phyloP scores from a whole-genome alignment of 2,888 invertebrate species.

The Terebella lapidaria region DNA sequence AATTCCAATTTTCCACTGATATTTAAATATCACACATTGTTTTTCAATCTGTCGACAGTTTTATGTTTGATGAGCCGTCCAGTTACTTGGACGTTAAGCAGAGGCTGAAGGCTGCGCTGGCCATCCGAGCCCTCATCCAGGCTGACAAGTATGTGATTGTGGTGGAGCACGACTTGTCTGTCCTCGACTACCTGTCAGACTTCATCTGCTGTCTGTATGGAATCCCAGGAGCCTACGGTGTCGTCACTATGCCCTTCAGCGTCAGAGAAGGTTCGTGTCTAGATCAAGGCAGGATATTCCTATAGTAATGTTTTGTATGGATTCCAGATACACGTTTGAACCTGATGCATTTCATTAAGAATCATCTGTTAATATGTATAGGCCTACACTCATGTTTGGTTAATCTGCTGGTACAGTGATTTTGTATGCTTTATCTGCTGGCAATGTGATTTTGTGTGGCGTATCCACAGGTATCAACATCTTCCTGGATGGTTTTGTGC shows the following conservation, averaged over 20 bases:
- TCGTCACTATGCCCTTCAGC: constrained; percentile 99
- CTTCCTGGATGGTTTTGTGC: constrained; percentile 98
- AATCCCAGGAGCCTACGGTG: constrained; percentile 97
- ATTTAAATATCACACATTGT: no score
- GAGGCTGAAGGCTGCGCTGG: constrained; percentile 90
- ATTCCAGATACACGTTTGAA: no score
- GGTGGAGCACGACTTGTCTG: constrained; percentile 98
- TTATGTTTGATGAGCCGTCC: constrained; percentile 99
- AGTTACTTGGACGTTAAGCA: constrained; percentile 98
- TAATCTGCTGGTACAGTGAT: no score
- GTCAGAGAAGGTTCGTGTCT: constrained; percentile 90
- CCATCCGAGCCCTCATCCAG: constrained; percentile 84
- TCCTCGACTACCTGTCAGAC: constrained; percentile 96
- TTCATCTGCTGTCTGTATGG: constrained; percentile 98
- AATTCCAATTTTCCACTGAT: no score
- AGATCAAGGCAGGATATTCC: no score
- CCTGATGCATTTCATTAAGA: no score
- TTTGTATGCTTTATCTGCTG: no score
- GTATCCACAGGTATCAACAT: constrained; percentile 93
- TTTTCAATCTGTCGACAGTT: no score
- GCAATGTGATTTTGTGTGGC: no score
- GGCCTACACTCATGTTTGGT: no score
- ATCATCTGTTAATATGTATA: no score
- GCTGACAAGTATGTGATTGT: constrained; percentile 98
- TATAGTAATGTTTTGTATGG: no score